Conservation (phyloP, 2,113 vertebrate species). For the Heliornis fulica region DNA sequence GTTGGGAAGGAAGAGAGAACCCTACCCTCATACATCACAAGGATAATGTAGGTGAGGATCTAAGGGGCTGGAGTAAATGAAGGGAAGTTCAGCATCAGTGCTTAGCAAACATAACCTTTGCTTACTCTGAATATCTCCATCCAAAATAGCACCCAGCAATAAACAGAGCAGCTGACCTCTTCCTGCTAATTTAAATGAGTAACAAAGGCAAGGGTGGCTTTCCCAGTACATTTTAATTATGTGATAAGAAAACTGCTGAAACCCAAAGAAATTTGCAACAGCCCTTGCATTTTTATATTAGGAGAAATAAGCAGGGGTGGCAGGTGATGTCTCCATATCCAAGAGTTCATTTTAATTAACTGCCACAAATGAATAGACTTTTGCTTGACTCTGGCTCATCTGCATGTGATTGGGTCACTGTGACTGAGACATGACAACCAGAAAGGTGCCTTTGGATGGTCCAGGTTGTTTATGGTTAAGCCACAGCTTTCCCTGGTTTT, state of each 20-base stretch:
- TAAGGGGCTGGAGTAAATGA: not conserved
- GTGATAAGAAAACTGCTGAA: slow-evolving; percentile 20
- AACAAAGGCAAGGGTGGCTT: not conserved
- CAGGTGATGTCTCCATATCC: slow-evolving; percentile 16
- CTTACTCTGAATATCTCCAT: not conserved
- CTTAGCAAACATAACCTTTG: not conserved
- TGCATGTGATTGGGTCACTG: not conserved
- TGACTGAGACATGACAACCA: not conserved
- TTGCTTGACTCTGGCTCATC: not conserved
- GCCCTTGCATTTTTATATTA: slow-evolving; percentile 27
- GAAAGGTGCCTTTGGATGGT: not conserved
- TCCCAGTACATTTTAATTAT: not conserved
- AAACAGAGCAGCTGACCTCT: not conserved
- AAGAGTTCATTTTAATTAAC: slow-evolving; percentile 42
- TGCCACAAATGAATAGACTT: not conserved
- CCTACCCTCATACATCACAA: not conserved
- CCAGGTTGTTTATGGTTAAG: not conserved
- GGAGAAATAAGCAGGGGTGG: slow-evolving; percentile 1
- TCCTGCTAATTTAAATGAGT: not conserved
- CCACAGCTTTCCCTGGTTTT: not conserved
- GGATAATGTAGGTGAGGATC: not conserved
- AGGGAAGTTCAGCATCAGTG: not conserved
- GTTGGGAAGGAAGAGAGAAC: not conserved
- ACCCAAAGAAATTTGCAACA: not conserved
- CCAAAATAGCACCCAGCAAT: not conserved